phyloP scores from a whole-genome alignment of 2,113 vertebrate genomes.

The Nothocercus julius region DNA sequence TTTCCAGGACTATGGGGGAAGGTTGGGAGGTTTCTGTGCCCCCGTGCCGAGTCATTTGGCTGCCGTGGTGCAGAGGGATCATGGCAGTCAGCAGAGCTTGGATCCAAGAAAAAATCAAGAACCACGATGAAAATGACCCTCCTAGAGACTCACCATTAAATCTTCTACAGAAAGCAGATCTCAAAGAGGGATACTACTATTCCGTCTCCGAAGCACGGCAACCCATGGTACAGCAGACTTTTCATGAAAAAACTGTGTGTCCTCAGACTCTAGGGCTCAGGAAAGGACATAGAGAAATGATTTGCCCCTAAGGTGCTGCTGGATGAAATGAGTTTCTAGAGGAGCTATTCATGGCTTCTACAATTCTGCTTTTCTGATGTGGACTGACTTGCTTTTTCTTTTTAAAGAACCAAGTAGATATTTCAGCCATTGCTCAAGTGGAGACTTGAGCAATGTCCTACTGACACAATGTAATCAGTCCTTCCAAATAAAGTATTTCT shows the following conservation, averaged over 20 bases:
- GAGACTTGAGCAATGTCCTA: not conserved
- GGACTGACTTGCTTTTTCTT: not conserved
- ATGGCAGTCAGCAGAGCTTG: not conserved
- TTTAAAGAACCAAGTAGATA: not conserved
- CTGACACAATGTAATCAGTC: not conserved
- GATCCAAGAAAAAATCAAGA: not conserved
- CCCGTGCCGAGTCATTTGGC: not conserved
- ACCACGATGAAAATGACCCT: not conserved
- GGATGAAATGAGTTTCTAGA: not conserved
- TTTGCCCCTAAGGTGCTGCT: not conserved
- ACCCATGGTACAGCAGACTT: not conserved
- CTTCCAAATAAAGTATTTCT: not conserved
- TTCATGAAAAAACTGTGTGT: not conserved
- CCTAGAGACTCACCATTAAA: not conserved
- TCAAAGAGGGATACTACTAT: not conserved
- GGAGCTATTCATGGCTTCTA: not conserved
- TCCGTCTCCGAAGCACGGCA: not conserved
- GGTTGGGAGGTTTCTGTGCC: not conserved
- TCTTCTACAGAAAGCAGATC: not conserved
- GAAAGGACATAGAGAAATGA: not conserved
- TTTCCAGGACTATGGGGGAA: not conserved
- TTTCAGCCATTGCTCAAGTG: not conserved
- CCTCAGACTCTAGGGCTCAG: not conserved
- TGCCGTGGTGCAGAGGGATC: not conserved
- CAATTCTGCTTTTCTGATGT: not conserved